Evolutionary conservation across 2,888 invertebrate species (phyloP), one percentile per base, ranked within the genome.

Genomic region (Cyclophora punctaria): DNA sequence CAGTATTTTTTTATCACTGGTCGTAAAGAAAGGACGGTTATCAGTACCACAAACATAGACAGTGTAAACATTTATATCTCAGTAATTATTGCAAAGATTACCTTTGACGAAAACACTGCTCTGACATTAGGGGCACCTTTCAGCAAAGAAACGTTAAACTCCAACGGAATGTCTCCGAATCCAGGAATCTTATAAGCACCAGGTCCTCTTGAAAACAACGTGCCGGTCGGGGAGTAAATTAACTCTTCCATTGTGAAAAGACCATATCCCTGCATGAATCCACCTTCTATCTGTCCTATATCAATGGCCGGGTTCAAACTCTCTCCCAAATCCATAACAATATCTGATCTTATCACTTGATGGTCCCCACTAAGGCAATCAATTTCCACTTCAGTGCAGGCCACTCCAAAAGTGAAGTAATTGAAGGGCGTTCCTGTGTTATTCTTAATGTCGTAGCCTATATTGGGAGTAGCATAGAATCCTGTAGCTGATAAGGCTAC

Each of bases 251-350:
- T 85, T 0, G 96, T 95, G 68, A 95, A 97, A 50, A 98, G 78
- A 2, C 98, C 98, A 68, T 97, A 96, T 0, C 98, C 98, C 90
- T 98, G 98, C 71, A 96, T 90, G 68, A 98, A 98, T 0, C 91
- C 98, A 3, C 98, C 98, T 84, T 98, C 98, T 7, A 98, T 94
- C 89, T 98, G 98, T 0, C 98, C 98, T 63, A 98, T 95, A 68
- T 98, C 98, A 58, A 98, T 96, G 2, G 98, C 98, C 3, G 98
- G 98, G 82, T 98, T 98, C 49, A 98, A 83, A 80, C 98, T 98
- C 63, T 95, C 93, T 0, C 98, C 98, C 61, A 98, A 90, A 84
- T 98, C 98, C 98, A 98, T 98, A 0, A 98, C 97, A 63, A 98
- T 98, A 69, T 98, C 97, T 0, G 96, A 94, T 67, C 94, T 90